Evolutionary conservation across 1,140 invertebrate genomes (phyloP), one percentile per base, ranked within the genome.

Genomic region (Cydia amplana): DNA sequence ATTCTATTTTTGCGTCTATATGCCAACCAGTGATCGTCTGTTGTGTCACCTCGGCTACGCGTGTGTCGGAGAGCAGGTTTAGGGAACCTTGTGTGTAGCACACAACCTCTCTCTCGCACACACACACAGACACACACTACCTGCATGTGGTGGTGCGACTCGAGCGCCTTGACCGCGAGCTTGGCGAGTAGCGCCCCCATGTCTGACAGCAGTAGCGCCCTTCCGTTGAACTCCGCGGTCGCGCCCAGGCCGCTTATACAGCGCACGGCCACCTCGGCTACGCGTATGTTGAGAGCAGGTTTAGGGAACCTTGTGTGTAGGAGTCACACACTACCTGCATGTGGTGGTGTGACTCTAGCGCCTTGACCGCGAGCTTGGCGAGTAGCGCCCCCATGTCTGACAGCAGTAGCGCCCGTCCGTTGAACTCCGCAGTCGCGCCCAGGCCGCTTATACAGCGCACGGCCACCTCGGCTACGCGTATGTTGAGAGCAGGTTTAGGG

Each of bases 401-500:
- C 32, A 88, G 77, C 72, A 91, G 78, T 23, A 88, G 78, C 20
- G 86, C 82, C 12, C 85, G 81, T 14, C 87, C 87, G 75, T 89
- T 88, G 72, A 84, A 86, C 7, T 74, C 77, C 4, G 63, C 70
- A 20, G 83, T 80, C 9, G 51, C 43, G 0, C 86, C 89, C 43
- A 87, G 73, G 4, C 79, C 82, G 16, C 87, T 83, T 2, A 93
- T 70, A 20, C 83, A 79, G 55, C 85, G 85, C 55, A 92, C 82
- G 55, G 87, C 82, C 49, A 87, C 85, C 74, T 93, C 92, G 40
- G 78, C 78, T 18, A 93, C 65, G 3, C 85, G 80, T 49, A 93
- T 90, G 46, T 94, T 94, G 86, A 81, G 12, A 93, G 49, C 2
- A 87, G 79, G 72, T 93, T 94, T 23, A 89, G 76, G 77, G 93